These are phyloP conservation scores for Ibycter americanus DNA, from an alignment of 2,797 vertebrate genomes.

Conservation along the genomic window DNA sequence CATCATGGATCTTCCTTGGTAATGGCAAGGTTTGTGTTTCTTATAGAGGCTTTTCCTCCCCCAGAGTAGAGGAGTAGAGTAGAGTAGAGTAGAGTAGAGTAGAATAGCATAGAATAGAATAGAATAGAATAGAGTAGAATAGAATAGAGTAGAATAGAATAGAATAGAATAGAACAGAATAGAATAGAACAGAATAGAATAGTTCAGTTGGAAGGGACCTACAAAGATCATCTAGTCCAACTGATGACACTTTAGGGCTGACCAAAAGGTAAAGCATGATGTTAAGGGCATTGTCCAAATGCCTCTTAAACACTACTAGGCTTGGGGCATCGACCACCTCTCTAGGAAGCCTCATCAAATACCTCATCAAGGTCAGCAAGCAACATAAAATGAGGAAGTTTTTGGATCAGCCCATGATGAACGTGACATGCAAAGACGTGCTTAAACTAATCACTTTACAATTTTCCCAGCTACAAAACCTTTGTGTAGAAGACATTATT, in stretches of 20 bases:
- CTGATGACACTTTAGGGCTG: not conserved
- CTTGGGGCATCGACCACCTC: not conserved
- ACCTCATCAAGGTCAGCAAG: not conserved
- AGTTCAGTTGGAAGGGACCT: not conserved
- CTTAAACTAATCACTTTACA: not conserved
- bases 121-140: too few relatives aligned
- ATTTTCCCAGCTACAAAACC: not conserved
- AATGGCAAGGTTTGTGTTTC: not conserved
- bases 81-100: too few relatives aligned
- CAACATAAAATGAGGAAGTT: not conserved
- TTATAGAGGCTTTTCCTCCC: not conserved
- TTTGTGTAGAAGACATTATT: not conserved
- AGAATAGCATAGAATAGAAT: not conserved
- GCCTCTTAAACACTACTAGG: not conserved
- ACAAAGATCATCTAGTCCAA: not conserved
- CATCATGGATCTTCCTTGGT: not conserved
- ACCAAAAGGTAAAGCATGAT: not conserved
- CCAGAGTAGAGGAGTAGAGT: too few relatives aligned
- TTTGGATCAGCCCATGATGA: not conserved
- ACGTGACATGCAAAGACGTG: not conserved
- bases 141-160: not conserved
- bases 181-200: not conserved
- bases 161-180: not conserved
- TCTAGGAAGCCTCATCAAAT: not conserved
- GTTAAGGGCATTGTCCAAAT: not conserved